A percentile compares a stretch with the other conserved stretches of the same genome.
Evolutionary conservation across 2,797 vertebrate genomes (phyloP).

Genomic region (Myotis pilosus): DNA sequence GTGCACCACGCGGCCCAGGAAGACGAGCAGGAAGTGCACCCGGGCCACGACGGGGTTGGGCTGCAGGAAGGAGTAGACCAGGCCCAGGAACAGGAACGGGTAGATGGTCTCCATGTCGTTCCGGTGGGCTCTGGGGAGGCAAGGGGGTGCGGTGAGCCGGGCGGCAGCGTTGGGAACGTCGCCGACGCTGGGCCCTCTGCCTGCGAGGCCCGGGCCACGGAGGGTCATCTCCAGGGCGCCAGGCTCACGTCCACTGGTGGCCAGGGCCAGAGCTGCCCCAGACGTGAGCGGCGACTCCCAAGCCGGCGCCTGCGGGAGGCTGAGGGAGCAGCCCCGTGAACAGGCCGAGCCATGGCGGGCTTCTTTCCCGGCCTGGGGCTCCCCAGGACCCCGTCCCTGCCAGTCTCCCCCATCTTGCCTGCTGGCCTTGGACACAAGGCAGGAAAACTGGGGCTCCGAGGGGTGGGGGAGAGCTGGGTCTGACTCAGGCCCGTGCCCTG

Average conservation of each 20-base stretch:
- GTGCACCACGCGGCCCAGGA: conserved; percentile 89
- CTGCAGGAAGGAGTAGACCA: conserved; percentile 90
- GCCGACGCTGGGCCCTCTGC: too few relatives aligned
- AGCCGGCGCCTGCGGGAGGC: background rate
- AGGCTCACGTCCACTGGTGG: background rate
- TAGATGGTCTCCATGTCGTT: conserved; percentile 97
- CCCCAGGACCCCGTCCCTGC: background rate
- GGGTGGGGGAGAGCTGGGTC: background rate
- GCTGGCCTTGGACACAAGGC: background rate
- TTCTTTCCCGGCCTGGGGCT: background rate
- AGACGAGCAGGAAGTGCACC: conserved; percentile 92
- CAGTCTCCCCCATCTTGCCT: fast-evolving
- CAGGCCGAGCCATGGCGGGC: fast-evolving
- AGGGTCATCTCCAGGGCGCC: background rate
- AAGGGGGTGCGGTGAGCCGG: background rate
- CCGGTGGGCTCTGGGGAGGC: conserved; percentile 87
- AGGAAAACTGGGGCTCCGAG: background rate
- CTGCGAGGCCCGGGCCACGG: background rate
- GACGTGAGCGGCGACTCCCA: background rate
- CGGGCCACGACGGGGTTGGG: conserved; percentile 87
- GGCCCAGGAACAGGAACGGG: conserved; percentile 95
- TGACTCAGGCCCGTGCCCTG: background rate
- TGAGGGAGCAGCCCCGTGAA: fast-evolving
- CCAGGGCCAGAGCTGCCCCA: background rate
- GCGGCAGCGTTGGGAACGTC: background rate